Evolutionary conservation across 2,888 invertebrate genomes (phyloP).

Genomic region (Idaea aversata): DNA sequence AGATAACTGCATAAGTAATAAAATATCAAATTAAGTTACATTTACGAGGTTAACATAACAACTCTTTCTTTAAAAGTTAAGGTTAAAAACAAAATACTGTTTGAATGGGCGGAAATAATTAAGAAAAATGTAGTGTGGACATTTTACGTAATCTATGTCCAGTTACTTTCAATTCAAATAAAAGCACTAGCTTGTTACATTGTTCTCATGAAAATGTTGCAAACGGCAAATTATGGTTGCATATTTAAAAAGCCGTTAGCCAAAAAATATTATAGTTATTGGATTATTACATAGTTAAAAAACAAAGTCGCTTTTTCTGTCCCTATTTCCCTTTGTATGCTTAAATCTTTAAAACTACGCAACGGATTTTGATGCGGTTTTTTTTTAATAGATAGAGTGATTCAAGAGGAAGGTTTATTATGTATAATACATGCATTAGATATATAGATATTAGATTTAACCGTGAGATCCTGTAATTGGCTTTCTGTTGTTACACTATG

Average conservation of each 20-base stretch:
- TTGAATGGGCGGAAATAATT: constrained; percentile 1
- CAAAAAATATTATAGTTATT: not conserved
- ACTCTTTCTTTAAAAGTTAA: not conserved
- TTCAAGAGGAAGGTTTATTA: too few relatives aligned
- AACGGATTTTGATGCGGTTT: too few relatives aligned
- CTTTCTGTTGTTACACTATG: too few relatives aligned
- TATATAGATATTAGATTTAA: too few relatives aligned
- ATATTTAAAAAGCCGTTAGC: constrained; percentile 20
- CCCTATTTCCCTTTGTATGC: too few relatives aligned
- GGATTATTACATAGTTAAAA: too few relatives aligned
- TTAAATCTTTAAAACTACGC: too few relatives aligned
- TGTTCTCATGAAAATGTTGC: not conserved
- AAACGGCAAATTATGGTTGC: constrained; percentile 3
- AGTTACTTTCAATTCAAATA: not conserved
- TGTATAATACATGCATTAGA: too few relatives aligned
- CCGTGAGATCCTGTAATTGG: too few relatives aligned
- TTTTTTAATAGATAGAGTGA: too few relatives aligned
- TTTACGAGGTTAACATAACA: constrained; percentile 1
- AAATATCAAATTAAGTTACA: not conserved
- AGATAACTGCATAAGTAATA: not conserved
- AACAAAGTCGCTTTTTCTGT: too few relatives aligned
- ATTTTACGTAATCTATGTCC: not conserved
- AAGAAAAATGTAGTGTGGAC: not conserved
- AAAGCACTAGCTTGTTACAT: not conserved
- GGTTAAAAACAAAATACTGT: not conserved